Conservation (phyloP, 2,888 invertebrate genomes). For the Drosophila sordidula region DNA sequence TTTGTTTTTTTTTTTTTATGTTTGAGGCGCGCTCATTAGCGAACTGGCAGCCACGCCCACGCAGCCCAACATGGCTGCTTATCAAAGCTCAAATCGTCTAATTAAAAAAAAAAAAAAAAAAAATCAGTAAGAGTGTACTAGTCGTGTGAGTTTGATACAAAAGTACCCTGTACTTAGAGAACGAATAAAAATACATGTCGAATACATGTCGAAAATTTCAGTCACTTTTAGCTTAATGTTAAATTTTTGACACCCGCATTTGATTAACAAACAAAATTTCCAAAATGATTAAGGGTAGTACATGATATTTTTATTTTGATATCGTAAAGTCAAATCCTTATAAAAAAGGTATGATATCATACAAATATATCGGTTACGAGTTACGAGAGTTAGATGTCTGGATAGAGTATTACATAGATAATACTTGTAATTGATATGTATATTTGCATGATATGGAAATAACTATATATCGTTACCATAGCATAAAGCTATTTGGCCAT, state of each 20-base stretch:
- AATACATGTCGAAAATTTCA: no score
- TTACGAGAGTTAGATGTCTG: neutral
- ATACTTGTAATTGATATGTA: neutral
- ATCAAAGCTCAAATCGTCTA: slow-evolving; percentile 22
- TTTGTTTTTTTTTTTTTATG: slow-evolving; percentile 9
- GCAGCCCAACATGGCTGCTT: slow-evolving; percentile 19
- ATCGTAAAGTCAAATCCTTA: no score
- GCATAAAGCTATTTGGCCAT: neutral
- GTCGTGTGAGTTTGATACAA: neutral
- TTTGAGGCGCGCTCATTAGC: slow-evolving; percentile 34
- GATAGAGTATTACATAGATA: neutral
- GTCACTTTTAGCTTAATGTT: no score
- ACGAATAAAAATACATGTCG: neutral
- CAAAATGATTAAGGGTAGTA: no score
- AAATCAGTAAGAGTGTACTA: neutral
- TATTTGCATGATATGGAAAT: neutral
- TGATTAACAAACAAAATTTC: no score
- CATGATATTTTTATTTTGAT: no score
- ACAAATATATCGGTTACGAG: no score
- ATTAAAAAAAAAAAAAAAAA: slow-evolving; percentile 13
- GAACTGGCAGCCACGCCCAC: slow-evolving; percentile 55
- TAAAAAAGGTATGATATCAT: no score
- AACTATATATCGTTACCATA: neutral
- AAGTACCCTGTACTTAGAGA: neutral
- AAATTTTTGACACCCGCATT: no score